A percentile compares a stretch with the other conserved stretches of the same genome.
phyloP scores from a whole-genome alignment of 1,140 invertebrate genomes.

The Chrysopa pallens region DNA sequence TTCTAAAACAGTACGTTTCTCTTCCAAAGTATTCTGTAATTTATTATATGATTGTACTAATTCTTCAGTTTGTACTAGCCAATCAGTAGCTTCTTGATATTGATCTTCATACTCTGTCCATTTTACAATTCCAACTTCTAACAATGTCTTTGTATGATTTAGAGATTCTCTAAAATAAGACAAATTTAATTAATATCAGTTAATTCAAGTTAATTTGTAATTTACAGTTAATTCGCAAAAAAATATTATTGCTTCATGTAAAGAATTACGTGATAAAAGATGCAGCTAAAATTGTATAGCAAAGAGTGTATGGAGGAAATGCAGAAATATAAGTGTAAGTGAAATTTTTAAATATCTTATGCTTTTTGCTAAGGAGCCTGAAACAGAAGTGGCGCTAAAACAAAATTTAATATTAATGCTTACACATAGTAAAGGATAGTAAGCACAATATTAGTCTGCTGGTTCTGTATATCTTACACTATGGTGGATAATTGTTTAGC shows the following conservation, averaged over 20 bases:
- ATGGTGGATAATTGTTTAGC: background rate
- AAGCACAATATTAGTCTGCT: too few relatives aligned
- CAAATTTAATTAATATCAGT: slow-evolving; percentile 3
- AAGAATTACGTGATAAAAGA: too few relatives aligned
- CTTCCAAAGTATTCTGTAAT: slow-evolving; percentile 71
- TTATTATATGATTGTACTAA: slow-evolving; percentile 80
- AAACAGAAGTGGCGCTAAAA: too few relatives aligned
- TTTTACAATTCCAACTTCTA: slow-evolving; percentile 81
- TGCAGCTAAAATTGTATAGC: too few relatives aligned
- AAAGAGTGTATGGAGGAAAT: too few relatives aligned
- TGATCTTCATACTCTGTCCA: slow-evolving; percentile 94
- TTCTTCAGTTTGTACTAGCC: slow-evolving; percentile 74
- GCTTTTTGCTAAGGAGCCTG: too few relatives aligned
- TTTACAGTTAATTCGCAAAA: slow-evolving; percentile 2
- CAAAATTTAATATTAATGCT: too few relatives aligned
- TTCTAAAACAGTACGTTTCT: slow-evolving; percentile 76
- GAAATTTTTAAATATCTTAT: background rate
- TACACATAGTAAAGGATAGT: too few relatives aligned
- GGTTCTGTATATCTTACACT: background rate
- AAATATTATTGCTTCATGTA: slow-evolving; percentile 4
- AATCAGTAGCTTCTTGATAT: slow-evolving; percentile 72
- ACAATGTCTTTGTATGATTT: slow-evolving; percentile 57
- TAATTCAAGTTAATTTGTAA: background rate
- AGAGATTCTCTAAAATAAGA: slow-evolving; percentile 39
- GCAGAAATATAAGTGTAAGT: too few relatives aligned